Evolutionary conservation across 2,797 vertebrate genomes (phyloP).

Genomic region (Heliangelus exortis): DNA sequence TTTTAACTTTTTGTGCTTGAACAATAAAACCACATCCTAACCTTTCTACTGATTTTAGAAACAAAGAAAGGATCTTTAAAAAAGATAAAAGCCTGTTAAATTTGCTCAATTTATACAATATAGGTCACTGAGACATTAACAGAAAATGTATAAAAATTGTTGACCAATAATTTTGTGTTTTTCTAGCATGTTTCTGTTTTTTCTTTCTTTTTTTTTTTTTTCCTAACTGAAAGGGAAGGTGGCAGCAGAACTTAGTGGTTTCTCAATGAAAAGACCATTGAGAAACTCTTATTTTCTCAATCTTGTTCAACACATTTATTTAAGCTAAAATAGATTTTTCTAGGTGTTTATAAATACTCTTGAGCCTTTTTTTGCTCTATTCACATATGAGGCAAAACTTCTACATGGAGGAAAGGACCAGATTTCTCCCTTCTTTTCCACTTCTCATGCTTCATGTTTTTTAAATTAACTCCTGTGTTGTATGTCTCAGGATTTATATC

Average conservation of each 20-base stretch:
- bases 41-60: neutral
- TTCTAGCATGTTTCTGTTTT: neutral
- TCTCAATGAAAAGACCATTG: neutral
- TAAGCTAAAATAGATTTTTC: neutral
- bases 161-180: neutral
- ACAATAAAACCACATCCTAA: neutral
- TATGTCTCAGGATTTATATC: neutral
- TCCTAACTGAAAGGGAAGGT: neutral
- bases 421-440: neutral
- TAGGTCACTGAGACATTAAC: neutral
- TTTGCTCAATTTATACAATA: neutral
- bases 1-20: neutral
- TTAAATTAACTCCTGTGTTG: neutral
- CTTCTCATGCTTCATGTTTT: neutral
- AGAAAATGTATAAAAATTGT: neutral
- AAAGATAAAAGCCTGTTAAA: neutral
- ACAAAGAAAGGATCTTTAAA: neutral
- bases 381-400: neutral
- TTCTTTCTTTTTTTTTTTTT: neutral
- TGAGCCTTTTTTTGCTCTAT: neutral
- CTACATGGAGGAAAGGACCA: neutral
- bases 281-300: neutral
- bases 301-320: neutral
- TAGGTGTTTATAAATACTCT: slow-evolving; percentile 6
- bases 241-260: neutral